These are phyloP conservation scores for Gnatocerus cornutus DNA, from an alignment of 2,888 invertebrate genomes.

Conservation along the genomic window DNA sequence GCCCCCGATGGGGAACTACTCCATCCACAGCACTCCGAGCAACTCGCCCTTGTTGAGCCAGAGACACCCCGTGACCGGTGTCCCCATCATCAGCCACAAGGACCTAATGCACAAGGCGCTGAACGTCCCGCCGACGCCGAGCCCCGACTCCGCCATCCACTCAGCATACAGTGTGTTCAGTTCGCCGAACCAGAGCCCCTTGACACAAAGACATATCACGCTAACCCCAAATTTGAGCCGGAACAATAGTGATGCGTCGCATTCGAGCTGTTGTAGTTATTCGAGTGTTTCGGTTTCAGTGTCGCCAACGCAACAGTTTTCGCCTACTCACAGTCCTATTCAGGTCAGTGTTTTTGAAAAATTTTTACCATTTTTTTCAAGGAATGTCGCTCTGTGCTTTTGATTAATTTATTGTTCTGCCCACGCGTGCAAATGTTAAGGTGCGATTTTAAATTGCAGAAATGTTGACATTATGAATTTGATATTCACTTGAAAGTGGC, in stretches of 20 bases:
- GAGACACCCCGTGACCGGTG: conserved; percentile 69
- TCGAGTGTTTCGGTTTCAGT: conserved; percentile 77
- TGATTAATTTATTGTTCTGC: conserved; percentile 43
- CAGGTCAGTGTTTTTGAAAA: conserved; percentile 70
- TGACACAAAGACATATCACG: conserved; percentile 86
- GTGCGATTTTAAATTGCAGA: conserved; percentile 37
- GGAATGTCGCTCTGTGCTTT: conserved; percentile 38
- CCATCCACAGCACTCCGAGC: conserved; percentile 77
- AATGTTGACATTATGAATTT: conserved; percentile 25
- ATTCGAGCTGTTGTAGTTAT: conserved; percentile 91
- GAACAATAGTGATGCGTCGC: conserved; percentile 93
- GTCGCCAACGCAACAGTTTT: conserved; percentile 78
- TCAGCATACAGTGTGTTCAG: conserved; percentile 88
- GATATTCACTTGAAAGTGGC: conserved; percentile 39
- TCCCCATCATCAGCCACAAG: conserved; percentile 60
- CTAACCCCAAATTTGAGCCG: conserved; percentile 89
- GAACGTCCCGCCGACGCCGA: conserved; percentile 84
- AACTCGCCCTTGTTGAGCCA: conserved; percentile 82
- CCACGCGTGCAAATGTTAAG: conserved; percentile 27
- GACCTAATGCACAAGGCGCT: conserved; percentile 73
- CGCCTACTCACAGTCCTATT: conserved; percentile 91
- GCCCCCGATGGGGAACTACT: conserved; percentile 75
- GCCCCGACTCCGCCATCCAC: conserved; percentile 92
- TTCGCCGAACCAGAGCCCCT: conserved; percentile 90
- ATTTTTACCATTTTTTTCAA: conserved; percentile 17